Conservation (phyloP, 1,140 invertebrate species). For the Geopemphigus sp. region DNA sequence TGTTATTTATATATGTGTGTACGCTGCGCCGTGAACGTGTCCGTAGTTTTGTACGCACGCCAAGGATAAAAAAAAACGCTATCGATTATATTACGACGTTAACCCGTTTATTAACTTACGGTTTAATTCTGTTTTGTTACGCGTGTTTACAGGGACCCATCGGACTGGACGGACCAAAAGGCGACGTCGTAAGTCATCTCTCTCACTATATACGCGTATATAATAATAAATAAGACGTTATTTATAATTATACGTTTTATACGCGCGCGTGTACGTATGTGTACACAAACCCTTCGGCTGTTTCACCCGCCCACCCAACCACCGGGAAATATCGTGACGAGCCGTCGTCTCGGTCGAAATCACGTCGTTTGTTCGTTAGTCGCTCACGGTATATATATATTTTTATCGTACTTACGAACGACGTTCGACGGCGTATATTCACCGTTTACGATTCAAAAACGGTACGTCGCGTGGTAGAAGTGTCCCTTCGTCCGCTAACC, state of each 20-base stretch:
- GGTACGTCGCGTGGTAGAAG: too few species aligned
- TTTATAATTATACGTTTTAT: not conserved
- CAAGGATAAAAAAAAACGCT: too few species aligned
- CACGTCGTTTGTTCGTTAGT: too few species aligned
- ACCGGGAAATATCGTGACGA: not conserved
- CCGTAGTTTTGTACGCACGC: too few species aligned
- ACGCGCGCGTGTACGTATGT: not conserved
- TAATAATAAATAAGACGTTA: not conserved
- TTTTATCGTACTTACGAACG: too few species aligned
- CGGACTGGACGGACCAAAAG: constrained; percentile 90
- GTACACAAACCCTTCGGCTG: too few species aligned
- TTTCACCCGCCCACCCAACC: not conserved
- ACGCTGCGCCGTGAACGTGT: too few species aligned
- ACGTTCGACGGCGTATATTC: too few species aligned
- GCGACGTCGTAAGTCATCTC: constrained; percentile 74
- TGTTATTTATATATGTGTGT: too few species aligned
- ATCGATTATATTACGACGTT: not conserved
- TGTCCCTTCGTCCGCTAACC: too few species aligned
- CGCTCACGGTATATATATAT: too few species aligned
- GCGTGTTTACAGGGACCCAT: constrained; percentile 79
- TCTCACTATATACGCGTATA: not conserved
- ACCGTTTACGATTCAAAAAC: too few species aligned
- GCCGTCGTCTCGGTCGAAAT: not conserved
- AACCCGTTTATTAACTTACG: not conserved
- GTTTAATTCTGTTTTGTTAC: constrained; percentile 52